These are phyloP conservation scores for Incurvaria masculella DNA, from an alignment of 2,888 invertebrate species.

Conservation along the genomic window DNA sequence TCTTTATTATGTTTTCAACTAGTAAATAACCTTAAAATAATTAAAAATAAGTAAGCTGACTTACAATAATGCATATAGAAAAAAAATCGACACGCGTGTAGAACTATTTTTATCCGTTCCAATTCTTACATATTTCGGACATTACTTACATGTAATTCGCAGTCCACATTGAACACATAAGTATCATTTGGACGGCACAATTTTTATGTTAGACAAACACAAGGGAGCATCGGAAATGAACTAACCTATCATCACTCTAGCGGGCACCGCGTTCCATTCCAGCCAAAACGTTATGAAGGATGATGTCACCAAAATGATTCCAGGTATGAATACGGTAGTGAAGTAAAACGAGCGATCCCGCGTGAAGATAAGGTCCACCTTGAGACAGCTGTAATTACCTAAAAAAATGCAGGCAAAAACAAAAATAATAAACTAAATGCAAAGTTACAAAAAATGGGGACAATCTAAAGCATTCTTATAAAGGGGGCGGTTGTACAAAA, in stretches of 20 bases:
- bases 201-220: too few relatives aligned
- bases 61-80: too few relatives aligned
- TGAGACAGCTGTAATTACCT: conserved; percentile 96
- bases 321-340: conserved; percentile 95
- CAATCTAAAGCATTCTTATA: conserved; percentile 2
- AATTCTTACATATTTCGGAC: too few relatives aligned
- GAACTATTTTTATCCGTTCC: too few relatives aligned
- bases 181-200: too few relatives aligned
- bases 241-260: conserved; percentile 94
- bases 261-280: conserved; percentile 96
- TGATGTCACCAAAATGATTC: conserved; percentile 93
- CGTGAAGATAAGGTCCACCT: conserved; percentile 91
- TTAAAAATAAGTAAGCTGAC: too few relatives aligned
- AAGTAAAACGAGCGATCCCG: conserved; percentile 96
- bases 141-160: too few relatives aligned
- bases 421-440: conserved; percentile 20
- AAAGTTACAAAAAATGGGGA: conserved; percentile 22
- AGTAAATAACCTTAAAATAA: too few relatives aligned
- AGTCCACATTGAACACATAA: too few relatives aligned
- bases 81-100: too few relatives aligned
- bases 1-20: too few relatives aligned
- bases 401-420: conserved; percentile 50
- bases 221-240: conserved; percentile 16
- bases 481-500: conserved; percentile 4
- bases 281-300: conserved; percentile 98